phyloP scores from a whole-genome alignment of 2,113 vertebrate genomes.

The Danionella cerebrum region DNA sequence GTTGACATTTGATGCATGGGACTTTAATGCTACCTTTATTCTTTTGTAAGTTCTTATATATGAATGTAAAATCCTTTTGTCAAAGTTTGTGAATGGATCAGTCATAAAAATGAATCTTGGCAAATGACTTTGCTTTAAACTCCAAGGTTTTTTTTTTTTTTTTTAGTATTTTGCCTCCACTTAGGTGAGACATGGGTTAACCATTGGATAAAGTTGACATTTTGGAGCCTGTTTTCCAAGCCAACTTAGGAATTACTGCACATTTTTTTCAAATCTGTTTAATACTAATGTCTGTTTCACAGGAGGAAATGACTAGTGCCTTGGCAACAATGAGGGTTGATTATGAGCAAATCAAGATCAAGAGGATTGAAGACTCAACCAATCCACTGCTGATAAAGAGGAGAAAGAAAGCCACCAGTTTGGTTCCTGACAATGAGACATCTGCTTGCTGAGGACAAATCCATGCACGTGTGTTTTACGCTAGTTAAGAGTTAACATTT shows the following conservation, averaged over 20 bases:
- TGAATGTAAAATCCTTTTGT: too few relatives aligned
- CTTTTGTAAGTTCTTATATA: too few relatives aligned
- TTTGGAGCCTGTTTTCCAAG: too few relatives aligned
- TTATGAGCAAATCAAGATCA: slow-evolving; percentile 97
- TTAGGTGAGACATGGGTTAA: too few relatives aligned
- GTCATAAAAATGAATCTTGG: too few relatives aligned
- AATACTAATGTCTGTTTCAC: not conserved
- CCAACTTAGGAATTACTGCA: not conserved
- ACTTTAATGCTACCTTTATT: too few relatives aligned
- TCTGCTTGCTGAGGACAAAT: slow-evolving; percentile 52
- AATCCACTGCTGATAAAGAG: slow-evolving; percentile 93
- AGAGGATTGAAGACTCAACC: slow-evolving; percentile 89
- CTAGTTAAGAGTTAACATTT: slow-evolving; percentile 28
- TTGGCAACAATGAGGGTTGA: slow-evolving; percentile 97
- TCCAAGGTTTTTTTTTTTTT: too few relatives aligned
- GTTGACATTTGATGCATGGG: too few relatives aligned
- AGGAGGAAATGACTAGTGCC: slow-evolving; percentile 99
- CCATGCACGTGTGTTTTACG: slow-evolving; percentile 10
- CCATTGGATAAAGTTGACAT: too few relatives aligned
- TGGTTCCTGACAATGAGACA: slow-evolving; percentile 55
- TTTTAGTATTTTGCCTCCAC: too few relatives aligned
- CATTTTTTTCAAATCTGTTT: not conserved
- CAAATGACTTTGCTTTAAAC: too few relatives aligned
- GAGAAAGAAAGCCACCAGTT: slow-evolving; percentile 78
- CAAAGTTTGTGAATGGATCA: too few relatives aligned